Conservation (phyloP, 1,140 invertebrate species). For the Drosophila nannoptera region DNA sequence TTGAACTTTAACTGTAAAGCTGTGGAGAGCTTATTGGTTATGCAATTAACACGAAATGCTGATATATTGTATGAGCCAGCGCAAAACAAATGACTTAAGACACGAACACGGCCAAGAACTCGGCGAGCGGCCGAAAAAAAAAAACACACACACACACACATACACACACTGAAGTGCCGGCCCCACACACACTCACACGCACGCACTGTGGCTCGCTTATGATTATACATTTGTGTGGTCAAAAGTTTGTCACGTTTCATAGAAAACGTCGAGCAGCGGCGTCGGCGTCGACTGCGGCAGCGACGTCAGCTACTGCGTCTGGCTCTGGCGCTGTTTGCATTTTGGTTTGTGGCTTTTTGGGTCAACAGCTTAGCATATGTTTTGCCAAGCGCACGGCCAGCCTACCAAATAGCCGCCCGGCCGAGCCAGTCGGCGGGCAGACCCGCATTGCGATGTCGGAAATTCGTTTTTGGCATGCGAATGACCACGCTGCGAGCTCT, state of each 20-base stretch:
- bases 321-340: slow-evolving; percentile 64
- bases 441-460: slow-evolving; percentile 73
- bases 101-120: slow-evolving; percentile 56
- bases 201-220: neutral
- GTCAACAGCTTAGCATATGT: slow-evolving; percentile 76
- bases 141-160: neutral
- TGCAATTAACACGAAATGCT: slow-evolving; percentile 70
- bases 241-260: slow-evolving; percentile 56
- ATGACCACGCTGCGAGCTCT: slow-evolving; percentile 32
- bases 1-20: slow-evolving; percentile 64
- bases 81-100: slow-evolving; percentile 70
- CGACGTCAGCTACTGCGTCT: slow-evolving; percentile 6
- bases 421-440: slow-evolving; percentile 12
- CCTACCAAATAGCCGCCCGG: slow-evolving; percentile 52
- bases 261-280: slow-evolving; percentile 17
- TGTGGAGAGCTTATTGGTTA: slow-evolving; percentile 58
- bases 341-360: slow-evolving; percentile 76
- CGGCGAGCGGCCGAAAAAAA: slow-evolving; percentile 23
- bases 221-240: slow-evolving; percentile 29
- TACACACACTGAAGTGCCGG: neutral
- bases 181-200: slow-evolving; percentile 1
- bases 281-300: slow-evolving; percentile 1
- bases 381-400: slow-evolving; percentile 46
- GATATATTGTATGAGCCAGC: slow-evolving; percentile 19
- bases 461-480: slow-evolving; percentile 74